Conservation (phyloP, 1,140 invertebrate genomes). For the Drosophila azteca region DNA sequence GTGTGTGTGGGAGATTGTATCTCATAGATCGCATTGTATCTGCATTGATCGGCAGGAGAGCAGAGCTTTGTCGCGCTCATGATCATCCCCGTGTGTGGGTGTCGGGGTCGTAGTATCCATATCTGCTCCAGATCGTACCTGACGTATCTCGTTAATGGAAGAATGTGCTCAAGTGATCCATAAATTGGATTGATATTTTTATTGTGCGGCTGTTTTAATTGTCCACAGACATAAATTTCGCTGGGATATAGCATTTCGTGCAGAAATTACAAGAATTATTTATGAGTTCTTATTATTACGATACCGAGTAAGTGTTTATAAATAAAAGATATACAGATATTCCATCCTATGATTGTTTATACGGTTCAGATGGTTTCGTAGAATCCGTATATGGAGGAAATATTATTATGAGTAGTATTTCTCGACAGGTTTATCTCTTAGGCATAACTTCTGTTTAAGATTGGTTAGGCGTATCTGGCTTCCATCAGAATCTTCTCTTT, state of each 20-base stretch:
- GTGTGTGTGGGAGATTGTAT: constrained; percentile 19
- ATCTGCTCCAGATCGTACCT: constrained; percentile 27
- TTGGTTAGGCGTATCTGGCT: constrained; percentile 1
- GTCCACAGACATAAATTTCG: constrained; percentile 19
- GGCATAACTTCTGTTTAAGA: constrained; percentile 12
- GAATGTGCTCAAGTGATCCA: constrained; percentile 43
- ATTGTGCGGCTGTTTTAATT: constrained; percentile 39
- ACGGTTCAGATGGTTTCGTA: no score
- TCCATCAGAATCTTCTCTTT: constrained; percentile 2
- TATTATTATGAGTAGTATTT: no score
- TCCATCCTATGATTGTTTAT: constrained; percentile 5
- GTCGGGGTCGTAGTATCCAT: background rate
- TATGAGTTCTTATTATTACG: constrained; percentile 77
- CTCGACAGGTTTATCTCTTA: background rate
- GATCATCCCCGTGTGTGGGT: constrained; percentile 15
- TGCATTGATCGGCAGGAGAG: background rate
- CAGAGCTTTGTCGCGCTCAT: background rate
- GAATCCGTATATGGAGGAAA: no score
- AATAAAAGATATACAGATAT: constrained; percentile 25
- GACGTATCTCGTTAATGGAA: constrained; percentile 36
- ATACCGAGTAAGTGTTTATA: constrained; percentile 73
- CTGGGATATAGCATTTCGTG: constrained; percentile 22
- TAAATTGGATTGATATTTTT: constrained; percentile 36
- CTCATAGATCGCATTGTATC: constrained; percentile 23
- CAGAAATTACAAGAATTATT: constrained; percentile 57